Percentiles rank a stretch among this genome's conserved stretches.
Evolutionary conservation across 1,140 invertebrate species (phyloP).

Genomic region (Laodelphax striatellus): DNA sequence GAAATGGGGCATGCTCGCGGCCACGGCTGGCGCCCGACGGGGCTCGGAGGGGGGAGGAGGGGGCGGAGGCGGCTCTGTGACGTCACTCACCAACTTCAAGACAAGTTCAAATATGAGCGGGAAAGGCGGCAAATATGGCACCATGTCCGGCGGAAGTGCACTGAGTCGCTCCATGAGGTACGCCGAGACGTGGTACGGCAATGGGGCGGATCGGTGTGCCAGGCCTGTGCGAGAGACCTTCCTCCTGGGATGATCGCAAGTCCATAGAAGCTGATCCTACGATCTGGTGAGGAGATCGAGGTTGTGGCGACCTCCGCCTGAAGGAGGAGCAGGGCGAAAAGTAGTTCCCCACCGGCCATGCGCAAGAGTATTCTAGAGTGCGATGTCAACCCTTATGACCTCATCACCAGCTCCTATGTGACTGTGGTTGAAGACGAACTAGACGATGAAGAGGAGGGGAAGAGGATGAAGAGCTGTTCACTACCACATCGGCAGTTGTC

Average conservation of each 20-base stretch:
- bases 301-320: constrained; percentile 43
- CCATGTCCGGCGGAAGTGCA: constrained; percentile 38
- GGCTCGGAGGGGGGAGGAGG: too few relatives aligned
- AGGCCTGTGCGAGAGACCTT: constrained; percentile 17
- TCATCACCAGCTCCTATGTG: constrained; percentile 39
- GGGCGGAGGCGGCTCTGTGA: too few relatives aligned
- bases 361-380: constrained; percentile 65
- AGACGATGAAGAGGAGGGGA: neutral
- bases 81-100: too few relatives aligned
- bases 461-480: neutral
- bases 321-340: constrained; percentile 42
- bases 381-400: constrained; percentile 72
- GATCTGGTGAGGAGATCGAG: constrained; percentile 65
- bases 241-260: constrained; percentile 26
- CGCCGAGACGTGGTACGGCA: constrained; percentile 66
- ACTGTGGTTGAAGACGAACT: constrained; percentile 10
- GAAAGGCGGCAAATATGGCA: constrained; percentile 22
- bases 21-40: too few relatives aligned
- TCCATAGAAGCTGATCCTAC: constrained; percentile 49
- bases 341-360: constrained; percentile 39
- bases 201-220: constrained; percentile 41
- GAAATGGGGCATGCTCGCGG: too few relatives aligned
- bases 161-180: constrained; percentile 71
- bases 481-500: neutral
- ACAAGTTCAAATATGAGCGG: too few relatives aligned